Evolutionary conservation across 1,140 invertebrate species (phyloP).

Genomic region (Rhynchophorus ferrugineus): DNA sequence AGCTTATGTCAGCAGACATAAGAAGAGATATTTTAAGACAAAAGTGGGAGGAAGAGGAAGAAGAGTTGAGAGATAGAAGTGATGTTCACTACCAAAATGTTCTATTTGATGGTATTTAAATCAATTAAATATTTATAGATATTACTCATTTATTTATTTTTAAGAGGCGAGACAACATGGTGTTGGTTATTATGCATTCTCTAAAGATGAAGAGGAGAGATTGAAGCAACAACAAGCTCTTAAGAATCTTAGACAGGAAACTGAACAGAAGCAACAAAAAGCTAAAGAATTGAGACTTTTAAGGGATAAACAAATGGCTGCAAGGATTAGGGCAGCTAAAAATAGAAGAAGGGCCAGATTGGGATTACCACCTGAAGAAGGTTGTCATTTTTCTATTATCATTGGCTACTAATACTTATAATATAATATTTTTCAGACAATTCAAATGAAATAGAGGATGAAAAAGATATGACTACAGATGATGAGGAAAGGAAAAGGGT

Average conservation of each 20-base stretch:
- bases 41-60: constrained; percentile 62
- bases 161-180: constrained; percentile 80
- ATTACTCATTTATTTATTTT: constrained; percentile 31
- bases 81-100: constrained; percentile 86
- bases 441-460: no score
- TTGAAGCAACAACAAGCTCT: constrained; percentile 69
- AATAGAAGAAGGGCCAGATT: constrained; percentile 67
- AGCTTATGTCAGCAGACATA: constrained; percentile 45
- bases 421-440: not conserved
- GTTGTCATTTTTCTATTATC: constrained; percentile 15
- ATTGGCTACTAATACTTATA: not conserved
- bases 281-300: constrained; percentile 55
- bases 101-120: constrained; percentile 64
- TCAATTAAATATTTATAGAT: constrained; percentile 2
- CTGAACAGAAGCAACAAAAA: constrained; percentile 56
- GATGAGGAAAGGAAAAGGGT: constrained; percentile 37
- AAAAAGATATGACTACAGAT: constrained; percentile 45
- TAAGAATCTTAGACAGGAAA: constrained; percentile 61
- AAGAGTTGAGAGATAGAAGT: constrained; percentile 46
- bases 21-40: constrained; percentile 48
- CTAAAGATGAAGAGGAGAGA: constrained; percentile 70
- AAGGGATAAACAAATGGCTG: constrained; percentile 61
- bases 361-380: constrained; percentile 61
- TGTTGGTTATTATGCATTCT: constrained; percentile 82
- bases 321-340: constrained; percentile 68